Conservation (phyloP, 2,888 invertebrate genomes). For the Enchytraeus crypticus region DNA sequence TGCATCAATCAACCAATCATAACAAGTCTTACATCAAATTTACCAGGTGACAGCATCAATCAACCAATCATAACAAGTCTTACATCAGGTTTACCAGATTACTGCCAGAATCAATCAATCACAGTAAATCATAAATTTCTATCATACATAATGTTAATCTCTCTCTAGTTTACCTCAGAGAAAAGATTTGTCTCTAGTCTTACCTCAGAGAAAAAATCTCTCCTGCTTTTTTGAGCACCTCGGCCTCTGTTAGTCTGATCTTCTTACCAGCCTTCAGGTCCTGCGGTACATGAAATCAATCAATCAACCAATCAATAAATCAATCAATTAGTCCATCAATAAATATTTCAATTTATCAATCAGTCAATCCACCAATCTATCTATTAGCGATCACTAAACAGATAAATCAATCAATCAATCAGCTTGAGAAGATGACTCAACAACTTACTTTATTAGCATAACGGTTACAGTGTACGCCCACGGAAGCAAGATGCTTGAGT, state of each 20-base stretch:
- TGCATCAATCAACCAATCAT: too few relatives aligned
- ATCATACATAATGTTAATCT: too few relatives aligned
- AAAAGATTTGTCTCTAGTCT: too few relatives aligned
- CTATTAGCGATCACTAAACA: too few relatives aligned
- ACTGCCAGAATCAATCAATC: constrained; percentile 35
- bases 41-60: constrained; percentile 60
- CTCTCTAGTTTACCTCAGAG: too few relatives aligned
- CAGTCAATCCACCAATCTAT: too few relatives aligned
- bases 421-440: too few relatives aligned
- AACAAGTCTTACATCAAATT: constrained; percentile 87
- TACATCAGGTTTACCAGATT: constrained; percentile 87
- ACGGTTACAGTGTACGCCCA: too few relatives aligned
- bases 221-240: constrained; percentile 70
- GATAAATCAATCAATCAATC: too few relatives aligned
- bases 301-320: neutral
- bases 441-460: too few relatives aligned
- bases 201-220: constrained; percentile 74
- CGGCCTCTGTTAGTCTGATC: constrained; percentile 61
- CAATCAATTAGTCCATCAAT: neutral
- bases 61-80: too few relatives aligned
- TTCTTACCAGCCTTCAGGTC: constrained; percentile 65
- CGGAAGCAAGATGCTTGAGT: too few relatives aligned
- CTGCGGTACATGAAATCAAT: constrained; percentile 36
- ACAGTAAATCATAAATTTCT: constrained; percentile 87
- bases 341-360: neutral